Conservation (phyloP, 1,140 invertebrate species). For the Drosophila paulistorum region DNA sequence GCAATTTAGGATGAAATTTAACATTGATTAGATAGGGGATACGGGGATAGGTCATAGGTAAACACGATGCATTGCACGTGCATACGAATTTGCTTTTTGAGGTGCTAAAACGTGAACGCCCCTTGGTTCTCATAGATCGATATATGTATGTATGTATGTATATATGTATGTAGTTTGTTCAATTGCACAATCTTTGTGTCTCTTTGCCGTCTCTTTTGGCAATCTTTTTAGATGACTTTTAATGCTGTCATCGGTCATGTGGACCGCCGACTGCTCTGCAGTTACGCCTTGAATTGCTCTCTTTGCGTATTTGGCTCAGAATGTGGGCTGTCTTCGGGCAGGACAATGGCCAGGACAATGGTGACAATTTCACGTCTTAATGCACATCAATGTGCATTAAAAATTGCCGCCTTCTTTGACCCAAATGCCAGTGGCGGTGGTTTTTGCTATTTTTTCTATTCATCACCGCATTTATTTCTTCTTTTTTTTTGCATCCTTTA, state of each 20-base stretch:
- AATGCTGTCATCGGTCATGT: conserved; percentile 73
- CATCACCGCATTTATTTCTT: conserved; percentile 6
- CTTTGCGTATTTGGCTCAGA: conserved; percentile 29
- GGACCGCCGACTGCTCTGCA: conserved; percentile 44
- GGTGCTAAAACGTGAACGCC: conserved; percentile 49
- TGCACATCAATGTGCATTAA: conserved; percentile 77
- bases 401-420: conserved; percentile 61
- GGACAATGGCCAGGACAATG: conserved; percentile 67
- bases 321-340: conserved; percentile 53
- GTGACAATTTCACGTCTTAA: conserved; percentile 83
- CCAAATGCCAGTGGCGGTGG: conserved; percentile 32
- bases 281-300: conserved; percentile 24
- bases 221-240: conserved; percentile 50
- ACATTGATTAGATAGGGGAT: conserved; percentile 16
- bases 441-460: conserved; percentile 25
- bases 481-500: conserved; percentile 45
- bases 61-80: background rate
- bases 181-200: background rate
- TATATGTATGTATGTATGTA: conserved; percentile 30
- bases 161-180: conserved; percentile 12
- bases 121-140: background rate
- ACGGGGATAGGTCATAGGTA: background rate
- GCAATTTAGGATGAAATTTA: background rate
- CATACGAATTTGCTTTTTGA: background rate
- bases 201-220: conserved; percentile 23